Percentiles rank a stretch among this genome's conserved stretches.
Conservation (phyloP, 2,888 invertebrate genomes). For the Endomychus coccineus region DNA sequence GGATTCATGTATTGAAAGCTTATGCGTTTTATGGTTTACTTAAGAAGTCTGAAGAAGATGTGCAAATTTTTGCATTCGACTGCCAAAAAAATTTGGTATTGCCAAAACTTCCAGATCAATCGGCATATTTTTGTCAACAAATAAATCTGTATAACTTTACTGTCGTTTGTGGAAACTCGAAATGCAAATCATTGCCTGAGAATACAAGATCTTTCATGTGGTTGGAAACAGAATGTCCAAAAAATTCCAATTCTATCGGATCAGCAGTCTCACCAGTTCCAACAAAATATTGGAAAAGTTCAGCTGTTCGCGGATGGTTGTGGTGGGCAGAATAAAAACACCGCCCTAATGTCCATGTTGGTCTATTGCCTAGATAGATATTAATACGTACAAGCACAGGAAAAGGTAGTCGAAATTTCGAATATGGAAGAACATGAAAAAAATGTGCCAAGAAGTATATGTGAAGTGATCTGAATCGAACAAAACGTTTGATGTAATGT, state of each 20-base stretch:
- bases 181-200: conserved; percentile 13
- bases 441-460: too few species aligned
- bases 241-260: conserved; percentile 25
- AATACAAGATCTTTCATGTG: conserved; percentile 3
- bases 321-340: too few species aligned
- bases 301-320: conserved; percentile 3
- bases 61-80: conserved; percentile 24
- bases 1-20: too few species aligned
- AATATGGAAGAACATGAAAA: too few species aligned
- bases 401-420: too few species aligned
- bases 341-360: conserved; percentile 28
- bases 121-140: conserved; percentile 28
- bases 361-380: conserved; percentile 26
- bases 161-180: conserved; percentile 26
- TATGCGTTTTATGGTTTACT: conserved; percentile 6
- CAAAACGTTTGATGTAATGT: too few species aligned
- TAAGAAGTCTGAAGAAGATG: conserved; percentile 8
- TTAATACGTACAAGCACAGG: too few species aligned
- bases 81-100: conserved; percentile 29
- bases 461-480: too few species aligned
- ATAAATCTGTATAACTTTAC: conserved; percentile 30
- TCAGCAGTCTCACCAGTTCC: conserved; percentile 23
- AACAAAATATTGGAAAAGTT: conserved; percentile 26
- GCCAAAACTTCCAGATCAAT: conserved; percentile 29
- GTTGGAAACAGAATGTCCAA: conserved; percentile 4